Base-by-base conservation (phyloP, 2,888 invertebrate species). In the Trisateles emortualis region DNA sequence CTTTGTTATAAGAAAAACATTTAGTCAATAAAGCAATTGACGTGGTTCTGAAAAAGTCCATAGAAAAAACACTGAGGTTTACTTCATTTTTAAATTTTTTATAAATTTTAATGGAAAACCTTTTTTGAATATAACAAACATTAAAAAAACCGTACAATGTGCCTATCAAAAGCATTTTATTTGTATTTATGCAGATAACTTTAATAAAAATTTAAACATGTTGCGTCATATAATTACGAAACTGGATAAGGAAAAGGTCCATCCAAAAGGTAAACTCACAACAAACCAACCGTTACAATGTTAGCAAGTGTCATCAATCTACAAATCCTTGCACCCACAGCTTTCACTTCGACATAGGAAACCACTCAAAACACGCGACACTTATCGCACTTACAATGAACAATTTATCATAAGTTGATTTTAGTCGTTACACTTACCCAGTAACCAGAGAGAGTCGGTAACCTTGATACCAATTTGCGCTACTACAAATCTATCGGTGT, bases 351-450 rank as follows among this genome's bases (percentile, higher is more conserved):
- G 80, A 92, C 92, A 90, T 80, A 84, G 84, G 86, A 89, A 90
- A 86, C 84, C 88, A 88, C 88, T 90, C 88, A 86, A 52, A 84
- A 80, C 76, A 80, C 67, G 76, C 79, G 79, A 86, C 86, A 90
- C 88, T 88, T 90, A 91, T 90, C 91, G 84, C 79, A 79, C 79
- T 76, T 76, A 92, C 91, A 92, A 91, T 92, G 84, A 87, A 78
- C 85, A 86, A 92, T 92, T 88, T 90, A 92, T 92, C 92, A 90
- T 88, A 86, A 79, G 84, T 86, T 84, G 83, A 86, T 87, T 88
- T 89, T 84, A 83, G 83, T 79, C 86, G 92, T 89, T 92, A 92
- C 88, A 92, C 90, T 92, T 89, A 92, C 92, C 92, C 79, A 91
- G 85, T 90, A 88, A 90, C 75, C 72, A 82, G 89, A 88, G 90